Evolutionary conservation across 2,113 vertebrate species (phyloP).

Genomic region (Eidolon helvum): DNA sequence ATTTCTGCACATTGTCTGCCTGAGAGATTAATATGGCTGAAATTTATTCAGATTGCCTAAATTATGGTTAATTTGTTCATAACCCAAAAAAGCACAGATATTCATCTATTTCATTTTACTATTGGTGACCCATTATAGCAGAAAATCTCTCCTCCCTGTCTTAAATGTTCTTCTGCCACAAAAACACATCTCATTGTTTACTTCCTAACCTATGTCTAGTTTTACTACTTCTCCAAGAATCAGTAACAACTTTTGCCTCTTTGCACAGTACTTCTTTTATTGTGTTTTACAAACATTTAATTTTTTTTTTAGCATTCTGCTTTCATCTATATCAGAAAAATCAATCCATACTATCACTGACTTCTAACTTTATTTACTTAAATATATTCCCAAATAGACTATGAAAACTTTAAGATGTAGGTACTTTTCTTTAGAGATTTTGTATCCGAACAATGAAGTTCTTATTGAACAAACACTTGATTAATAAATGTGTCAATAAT

Average conservation of each 20-base stretch:
- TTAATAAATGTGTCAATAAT: not conserved
- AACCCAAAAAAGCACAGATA: not conserved
- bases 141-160: not conserved
- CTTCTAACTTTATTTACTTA: not conserved
- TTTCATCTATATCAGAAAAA: accelerated
- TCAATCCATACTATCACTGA: too few relatives aligned
- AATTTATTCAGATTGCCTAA: not conserved
- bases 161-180: not conserved
- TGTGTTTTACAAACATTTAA: not conserved
- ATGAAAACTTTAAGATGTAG: not conserved
- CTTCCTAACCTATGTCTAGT: not conserved
- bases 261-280: not conserved
- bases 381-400: not conserved
- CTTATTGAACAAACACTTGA: not conserved
- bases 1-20: not conserved
- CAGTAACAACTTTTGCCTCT: not conserved
- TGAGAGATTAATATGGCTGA: not conserved
- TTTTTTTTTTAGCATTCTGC: not conserved
- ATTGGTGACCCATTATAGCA: not conserved
- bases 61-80: not conserved
- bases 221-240: not conserved
- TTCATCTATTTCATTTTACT: not conserved
- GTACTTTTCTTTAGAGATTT: not conserved
- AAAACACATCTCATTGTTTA: not conserved
- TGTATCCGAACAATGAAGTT: not conserved